Evolutionary conservation across 2,888 invertebrate species (phyloP).

Genomic region (Aelia acuminata): DNA sequence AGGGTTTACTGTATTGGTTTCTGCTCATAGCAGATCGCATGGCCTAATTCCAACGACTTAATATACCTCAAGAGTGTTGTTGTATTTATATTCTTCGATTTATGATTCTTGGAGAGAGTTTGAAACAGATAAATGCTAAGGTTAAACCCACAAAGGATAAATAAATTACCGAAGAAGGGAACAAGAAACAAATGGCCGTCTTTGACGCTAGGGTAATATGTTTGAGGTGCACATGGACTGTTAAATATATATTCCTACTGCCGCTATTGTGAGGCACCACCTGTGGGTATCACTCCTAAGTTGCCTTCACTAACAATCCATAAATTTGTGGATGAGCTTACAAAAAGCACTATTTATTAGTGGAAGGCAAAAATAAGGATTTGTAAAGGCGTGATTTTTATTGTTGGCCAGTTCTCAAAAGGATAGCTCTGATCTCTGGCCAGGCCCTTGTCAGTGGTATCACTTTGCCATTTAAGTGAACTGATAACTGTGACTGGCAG

Average conservation of each 20-base stretch:
- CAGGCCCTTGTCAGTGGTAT: background rate
- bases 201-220: background rate
- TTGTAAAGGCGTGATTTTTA: constrained; percentile 1
- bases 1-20: too few relatives aligned
- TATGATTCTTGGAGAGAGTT: background rate
- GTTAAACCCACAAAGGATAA: constrained; percentile 2
- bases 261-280: background rate
- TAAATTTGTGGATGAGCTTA: background rate
- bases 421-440: background rate
- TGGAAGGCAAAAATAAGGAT: background rate
- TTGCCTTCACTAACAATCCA: background rate
- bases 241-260: background rate
- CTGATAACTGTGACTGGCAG: too few relatives aligned
- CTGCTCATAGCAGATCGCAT: too few relatives aligned
- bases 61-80: background rate
- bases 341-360: background rate
- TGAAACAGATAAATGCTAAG: background rate
- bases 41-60: background rate
- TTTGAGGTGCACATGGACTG: background rate
- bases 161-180: background rate
- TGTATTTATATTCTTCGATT: constrained; percentile 18
- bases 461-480: too few relatives aligned
- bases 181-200: background rate
- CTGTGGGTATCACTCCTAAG: background rate
- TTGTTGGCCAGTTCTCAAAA: background rate